Base-by-base conservation (phyloP, 1,140 invertebrate species). In the Meloidogyne hapla region DNA sequence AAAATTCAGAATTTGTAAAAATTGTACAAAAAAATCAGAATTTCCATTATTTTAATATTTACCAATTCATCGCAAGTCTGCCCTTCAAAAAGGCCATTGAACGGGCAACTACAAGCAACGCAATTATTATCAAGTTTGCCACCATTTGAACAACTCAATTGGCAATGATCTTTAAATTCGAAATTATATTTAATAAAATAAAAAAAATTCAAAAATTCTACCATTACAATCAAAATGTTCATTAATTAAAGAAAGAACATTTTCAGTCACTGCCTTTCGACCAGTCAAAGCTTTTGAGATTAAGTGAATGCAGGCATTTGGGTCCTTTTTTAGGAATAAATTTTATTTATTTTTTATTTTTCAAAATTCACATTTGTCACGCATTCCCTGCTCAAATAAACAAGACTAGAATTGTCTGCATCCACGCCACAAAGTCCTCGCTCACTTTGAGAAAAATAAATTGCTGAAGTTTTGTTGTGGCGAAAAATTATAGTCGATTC, bases 311-410 rank as follows among this genome's bases (percentile, higher is more conserved):
- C 48, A 56, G 2, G n/a, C 18, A 56, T 56, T 56, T 21, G 48
- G 48, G n/a, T 56, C 48, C 48, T 56, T 56, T 56, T n/a, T n/a
- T 15, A 45, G n/a, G n/a, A 45, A 15, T 45, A 6, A 6, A n/a
- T n/a, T 56, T 18, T 8, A 6, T 56, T 56, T 56, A 56, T 18
- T 3, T 18, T 3, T 18, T n/a, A 56, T n/a, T n/a, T n/a, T 15
- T n/a, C 1, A 21, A 56, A 6, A 48, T 18, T 4, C 4, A 56
- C 48, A 56, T 56, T 56, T 5, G n/a, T 56, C n/a, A 56, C 48
- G n/a, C 48, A 56, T 56, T 56, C 48, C n/a, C 48, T 56, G n/a
- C 48, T 56, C n/a, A 56, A 56, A 56, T 56, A 56, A 56, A 56
- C n/a, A n/a, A 56, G 12, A 13, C 48, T 56, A 15, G 48, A 56